phyloP scores from a whole-genome alignment of 2,888 invertebrate genomes.

The Acanthococcus lagerstroemiae region DNA sequence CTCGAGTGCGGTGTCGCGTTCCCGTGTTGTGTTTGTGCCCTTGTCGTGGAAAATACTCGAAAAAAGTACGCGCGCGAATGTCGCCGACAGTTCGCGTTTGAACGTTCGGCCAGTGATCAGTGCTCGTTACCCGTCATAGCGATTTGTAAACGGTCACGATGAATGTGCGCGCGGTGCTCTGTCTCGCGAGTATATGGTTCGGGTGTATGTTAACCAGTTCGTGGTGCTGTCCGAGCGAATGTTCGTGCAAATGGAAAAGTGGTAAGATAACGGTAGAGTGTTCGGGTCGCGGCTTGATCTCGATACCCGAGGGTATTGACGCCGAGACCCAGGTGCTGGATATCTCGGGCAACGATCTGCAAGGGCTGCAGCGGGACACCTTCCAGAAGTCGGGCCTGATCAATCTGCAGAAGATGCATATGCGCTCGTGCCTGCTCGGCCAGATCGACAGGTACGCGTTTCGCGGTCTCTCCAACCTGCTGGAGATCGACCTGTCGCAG shows the following conservation, averaged over 20 bases:
- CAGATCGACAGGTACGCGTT: slow-evolving; percentile 78
- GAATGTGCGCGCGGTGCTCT: neutral
- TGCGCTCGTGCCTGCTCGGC: slow-evolving; percentile 72
- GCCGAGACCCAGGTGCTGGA: slow-evolving; percentile 84
- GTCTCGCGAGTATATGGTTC: neutral
- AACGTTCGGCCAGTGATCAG: neutral
- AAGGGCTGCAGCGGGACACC: slow-evolving; percentile 69
- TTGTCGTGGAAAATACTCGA: too few species aligned
- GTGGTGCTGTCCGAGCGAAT: slow-evolving; percentile 65
- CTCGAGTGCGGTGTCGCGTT: neutral
- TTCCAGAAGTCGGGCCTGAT: slow-evolving; percentile 70
- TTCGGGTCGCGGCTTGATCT: slow-evolving; percentile 68
- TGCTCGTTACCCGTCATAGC: neutral
- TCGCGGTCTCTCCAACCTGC: slow-evolving; percentile 74
- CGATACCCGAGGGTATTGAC: slow-evolving; percentile 75
- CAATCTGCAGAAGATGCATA: slow-evolving; percentile 75
- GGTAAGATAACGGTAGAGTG: slow-evolving; percentile 90
- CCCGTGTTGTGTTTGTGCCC: slow-evolving; percentile 6
- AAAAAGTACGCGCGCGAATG: neutral
- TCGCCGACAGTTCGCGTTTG: neutral
- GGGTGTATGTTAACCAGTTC: slow-evolving; percentile 1
- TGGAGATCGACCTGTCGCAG: slow-evolving; percentile 77
- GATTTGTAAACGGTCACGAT: neutral
- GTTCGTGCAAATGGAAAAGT: slow-evolving; percentile 88
- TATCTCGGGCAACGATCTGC: slow-evolving; percentile 76